Conservation (phyloP, 2,797 vertebrate genomes). For the Sebastes glaucus region DNA sequence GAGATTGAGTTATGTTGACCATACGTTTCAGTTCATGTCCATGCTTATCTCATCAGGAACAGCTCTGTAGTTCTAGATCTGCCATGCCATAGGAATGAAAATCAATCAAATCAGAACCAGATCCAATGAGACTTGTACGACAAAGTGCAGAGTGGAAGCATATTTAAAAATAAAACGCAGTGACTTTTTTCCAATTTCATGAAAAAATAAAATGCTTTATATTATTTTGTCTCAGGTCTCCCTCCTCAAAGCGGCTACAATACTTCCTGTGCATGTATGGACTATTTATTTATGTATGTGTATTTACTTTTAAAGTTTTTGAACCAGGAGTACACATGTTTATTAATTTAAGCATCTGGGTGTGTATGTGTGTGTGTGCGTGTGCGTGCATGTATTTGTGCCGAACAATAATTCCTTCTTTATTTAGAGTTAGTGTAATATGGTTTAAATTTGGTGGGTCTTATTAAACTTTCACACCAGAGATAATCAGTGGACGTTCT, state of each 20-base stretch:
- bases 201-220: neutral
- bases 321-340: no score
- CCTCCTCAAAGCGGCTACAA: neutral
- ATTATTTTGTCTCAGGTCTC: neutral
- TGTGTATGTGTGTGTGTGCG: neutral
- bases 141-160: neutral
- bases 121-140: neutral
- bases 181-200: neutral
- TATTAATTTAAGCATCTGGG: neutral
- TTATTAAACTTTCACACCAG: neutral
- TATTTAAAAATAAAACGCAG: neutral
- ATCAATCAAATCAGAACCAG: slow-evolving; percentile 11
- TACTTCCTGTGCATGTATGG: neutral
- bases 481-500: neutral
- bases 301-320: neutral
- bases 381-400: neutral
- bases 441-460: neutral
- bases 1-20: neutral
- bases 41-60: slow-evolving; percentile 23
- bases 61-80: neutral
- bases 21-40: neutral
- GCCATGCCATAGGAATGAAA: neutral
- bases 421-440: neutral
- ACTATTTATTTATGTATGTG: neutral
- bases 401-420: neutral